Conservation (phyloP, 2,797 vertebrate genomes). For the Echeneis naucrates region DNA sequence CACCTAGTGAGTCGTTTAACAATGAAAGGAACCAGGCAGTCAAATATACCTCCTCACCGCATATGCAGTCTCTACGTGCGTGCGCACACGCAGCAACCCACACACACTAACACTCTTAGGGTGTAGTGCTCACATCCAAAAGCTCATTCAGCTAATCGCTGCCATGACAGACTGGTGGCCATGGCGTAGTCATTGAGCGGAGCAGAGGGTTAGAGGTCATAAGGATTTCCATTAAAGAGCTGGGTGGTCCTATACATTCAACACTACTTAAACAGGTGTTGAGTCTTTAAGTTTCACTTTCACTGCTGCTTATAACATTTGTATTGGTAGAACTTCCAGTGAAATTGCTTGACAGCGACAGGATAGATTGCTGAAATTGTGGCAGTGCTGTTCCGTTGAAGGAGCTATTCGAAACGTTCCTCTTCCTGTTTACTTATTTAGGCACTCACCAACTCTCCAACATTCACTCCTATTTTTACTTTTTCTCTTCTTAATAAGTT, state of each 20-base stretch:
- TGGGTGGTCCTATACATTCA: conserved; percentile 8
- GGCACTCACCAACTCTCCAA: no score
- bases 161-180: conserved; percentile 21
- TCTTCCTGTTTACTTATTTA: no score
- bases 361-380: no score
- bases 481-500: no score
- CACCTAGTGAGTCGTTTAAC: conserved; percentile 35
- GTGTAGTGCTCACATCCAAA: background rate
- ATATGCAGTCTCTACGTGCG: background rate
- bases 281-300: background rate
- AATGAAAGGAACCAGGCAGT: conserved; percentile 19
- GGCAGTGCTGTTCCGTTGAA: no score
- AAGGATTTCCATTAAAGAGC: conserved; percentile 7
- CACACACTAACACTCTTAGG: conserved; percentile 13
- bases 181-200: conserved; percentile 23
- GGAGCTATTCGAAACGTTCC: no score
- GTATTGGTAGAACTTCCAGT: background rate
- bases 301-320: no score
- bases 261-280: no score
- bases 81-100: background rate
- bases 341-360: no score
- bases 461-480: no score
- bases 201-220: conserved; percentile 31
- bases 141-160: conserved; percentile 41
- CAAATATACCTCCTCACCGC: background rate